Base-by-base conservation (phyloP, 2,797 vertebrate genomes). In the Brachyrhaphis roseni region DNA sequence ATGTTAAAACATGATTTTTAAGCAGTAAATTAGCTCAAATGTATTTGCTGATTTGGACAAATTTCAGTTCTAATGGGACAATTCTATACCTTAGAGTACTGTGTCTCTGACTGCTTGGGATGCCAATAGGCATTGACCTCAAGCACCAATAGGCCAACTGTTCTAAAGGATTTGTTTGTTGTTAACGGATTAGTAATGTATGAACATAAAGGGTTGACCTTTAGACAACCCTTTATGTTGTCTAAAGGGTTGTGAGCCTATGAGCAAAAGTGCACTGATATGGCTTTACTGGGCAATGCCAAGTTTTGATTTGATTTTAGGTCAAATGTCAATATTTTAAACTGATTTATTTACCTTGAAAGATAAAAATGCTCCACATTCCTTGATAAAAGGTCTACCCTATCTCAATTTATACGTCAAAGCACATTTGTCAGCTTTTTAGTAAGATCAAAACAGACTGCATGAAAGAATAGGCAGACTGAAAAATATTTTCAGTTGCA, bases 201-300 rank as follows among this genome's bases (percentile, higher is more conserved):
- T 78, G 83, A 89, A 72, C 46, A 36, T 85, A 84, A 84, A 95
- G 90, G 94, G 93, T 91, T 95, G 94, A 96, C 94, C 95, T 95
- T 96, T 96, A 93, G 89, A 88, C 90, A n/a, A n/a, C n/a, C n/a
- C n/a, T n/a, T n/a, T n/a, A n/a, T n/a, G n/a, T n/a, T n/a, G n/a
- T n/a, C n/a, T n/a, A n/a, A n/a, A n/a, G n/a, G n/a, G n/a, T n/a
- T n/a, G n/a, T n/a, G n/a, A n/a, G 20, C 20, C 36, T 2, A 41
- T 71, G 23, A 71, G 26, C 26, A 46, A 12, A n/a, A 3, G 2
- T 46, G 43, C n/a, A 18, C 26, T 45, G 2, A 28, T n/a, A 26
- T 26, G 20, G 4, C 20, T 26, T 41, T 26, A 4, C 20, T 10
- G 4, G 31, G 8, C 36, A 18, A 23, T 39, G 4, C 62, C 34